Percentiles rank a stretch among this genome's conserved stretches.
Conservation (phyloP, 2,113 vertebrate genomes). For the Nanorana parkeri region DNA sequence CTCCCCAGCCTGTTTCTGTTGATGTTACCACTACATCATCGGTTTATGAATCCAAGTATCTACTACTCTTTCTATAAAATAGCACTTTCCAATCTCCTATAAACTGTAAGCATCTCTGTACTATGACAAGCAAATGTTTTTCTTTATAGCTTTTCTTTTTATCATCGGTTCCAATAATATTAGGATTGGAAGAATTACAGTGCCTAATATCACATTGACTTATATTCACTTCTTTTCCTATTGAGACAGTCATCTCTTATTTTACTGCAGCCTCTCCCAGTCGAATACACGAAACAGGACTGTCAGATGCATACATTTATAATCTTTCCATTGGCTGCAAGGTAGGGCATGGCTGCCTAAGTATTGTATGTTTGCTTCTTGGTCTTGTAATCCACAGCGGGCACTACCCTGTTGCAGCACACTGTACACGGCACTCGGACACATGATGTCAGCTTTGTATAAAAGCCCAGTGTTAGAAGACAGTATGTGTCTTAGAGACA, state of each 20-base stretch:
- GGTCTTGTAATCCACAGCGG: not conserved
- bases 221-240: not conserved
- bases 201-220: not conserved
- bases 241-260: conserved; percentile 16
- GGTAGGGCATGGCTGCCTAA: not conserved
- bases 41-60: no score
- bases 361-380: not conserved
- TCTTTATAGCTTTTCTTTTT: no score
- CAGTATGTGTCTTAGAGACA: not conserved
- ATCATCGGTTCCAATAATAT: no score
- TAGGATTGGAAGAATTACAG: not conserved
- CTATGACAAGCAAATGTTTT: no score
- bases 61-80: no score
- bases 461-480: not conserved
- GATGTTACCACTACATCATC: no score
- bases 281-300: not conserved
- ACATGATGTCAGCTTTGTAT: conserved; percentile 18
- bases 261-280: conserved; percentile 28
- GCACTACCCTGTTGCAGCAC: conserved; percentile 23
- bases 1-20: no score
- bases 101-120: no score
- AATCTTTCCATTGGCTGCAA: not conserved
- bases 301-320: not conserved
- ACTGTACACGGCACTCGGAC: conserved; percentile 2
- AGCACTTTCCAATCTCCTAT: no score